phyloP scores from a whole-genome alignment of 2,113 vertebrate species.

The Hyla sarda region DNA sequence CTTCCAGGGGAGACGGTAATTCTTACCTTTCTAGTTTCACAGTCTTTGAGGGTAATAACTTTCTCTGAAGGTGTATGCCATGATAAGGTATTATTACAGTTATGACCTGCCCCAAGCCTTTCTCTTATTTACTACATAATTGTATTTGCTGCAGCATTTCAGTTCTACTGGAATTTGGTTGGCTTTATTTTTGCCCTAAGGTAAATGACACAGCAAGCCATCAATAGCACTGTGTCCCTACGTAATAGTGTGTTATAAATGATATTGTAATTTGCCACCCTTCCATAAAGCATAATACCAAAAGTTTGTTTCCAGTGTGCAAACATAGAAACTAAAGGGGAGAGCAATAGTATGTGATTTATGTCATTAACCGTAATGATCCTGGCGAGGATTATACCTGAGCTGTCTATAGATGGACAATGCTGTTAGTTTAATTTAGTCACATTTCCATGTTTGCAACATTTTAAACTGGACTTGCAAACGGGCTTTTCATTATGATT shows the following conservation, averaged over 20 bases:
- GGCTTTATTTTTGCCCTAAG: too few relatives aligned
- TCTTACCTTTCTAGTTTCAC: background rate
- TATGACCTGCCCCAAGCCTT: background rate
- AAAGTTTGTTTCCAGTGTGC: background rate
- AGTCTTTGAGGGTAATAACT: background rate
- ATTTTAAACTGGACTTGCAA: too few relatives aligned
- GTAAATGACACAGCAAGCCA: background rate
- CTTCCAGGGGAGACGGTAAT: constrained; percentile 94
- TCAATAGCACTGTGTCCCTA: background rate
- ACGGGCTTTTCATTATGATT: too few relatives aligned
- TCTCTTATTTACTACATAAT: background rate
- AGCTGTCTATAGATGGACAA: background rate
- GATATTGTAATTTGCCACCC: background rate
- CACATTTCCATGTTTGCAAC: too few relatives aligned
- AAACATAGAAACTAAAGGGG: background rate
- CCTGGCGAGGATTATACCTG: background rate
- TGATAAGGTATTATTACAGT: background rate
- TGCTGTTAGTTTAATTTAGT: too few relatives aligned
- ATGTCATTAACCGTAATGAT: background rate
- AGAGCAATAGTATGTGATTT: background rate
- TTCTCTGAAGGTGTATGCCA: too few relatives aligned
- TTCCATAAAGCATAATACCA: background rate
- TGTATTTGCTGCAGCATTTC: too few relatives aligned
- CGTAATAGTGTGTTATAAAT: background rate
- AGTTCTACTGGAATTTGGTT: too few relatives aligned